phyloP scores from a whole-genome alignment of 2,888 invertebrate genomes.

The Portevinia maculata region DNA sequence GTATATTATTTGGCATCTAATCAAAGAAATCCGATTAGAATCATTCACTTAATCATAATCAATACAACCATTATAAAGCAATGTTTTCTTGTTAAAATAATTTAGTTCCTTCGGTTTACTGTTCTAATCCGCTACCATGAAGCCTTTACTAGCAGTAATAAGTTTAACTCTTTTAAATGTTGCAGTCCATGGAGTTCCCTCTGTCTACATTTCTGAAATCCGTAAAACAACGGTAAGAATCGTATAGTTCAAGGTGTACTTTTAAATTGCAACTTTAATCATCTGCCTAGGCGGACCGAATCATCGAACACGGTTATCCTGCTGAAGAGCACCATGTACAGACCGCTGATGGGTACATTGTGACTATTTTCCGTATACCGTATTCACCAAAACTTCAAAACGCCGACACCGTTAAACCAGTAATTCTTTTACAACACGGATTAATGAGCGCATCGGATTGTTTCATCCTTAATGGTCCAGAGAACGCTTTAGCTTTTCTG shows the following conservation, averaged over 20 bases:
- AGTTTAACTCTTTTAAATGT: neutral
- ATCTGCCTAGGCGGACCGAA: slow-evolving; percentile 77
- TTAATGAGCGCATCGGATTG: slow-evolving; percentile 87
- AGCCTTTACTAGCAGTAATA: slow-evolving; percentile 7
- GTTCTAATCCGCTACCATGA: slow-evolving; percentile 15
- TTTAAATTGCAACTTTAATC: neutral
- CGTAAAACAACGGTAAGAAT: slow-evolving; percentile 45
- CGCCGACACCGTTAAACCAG: slow-evolving; percentile 83
- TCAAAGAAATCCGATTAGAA: slow-evolving; percentile 1
- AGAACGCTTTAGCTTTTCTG: slow-evolving; percentile 84
- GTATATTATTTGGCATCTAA: slow-evolving; percentile 12
- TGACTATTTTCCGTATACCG: slow-evolving; percentile 92
- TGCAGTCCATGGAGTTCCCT: slow-evolving; percentile 17
- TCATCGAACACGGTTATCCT: slow-evolving; percentile 83
- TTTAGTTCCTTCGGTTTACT: slow-evolving; percentile 10
- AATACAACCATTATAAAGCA: slow-evolving; percentile 17
- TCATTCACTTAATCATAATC: neutral
- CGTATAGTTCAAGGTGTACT: neutral
- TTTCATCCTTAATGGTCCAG: slow-evolving; percentile 88
- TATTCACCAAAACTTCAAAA: slow-evolving; percentile 81
- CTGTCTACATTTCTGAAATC: slow-evolving; percentile 29
- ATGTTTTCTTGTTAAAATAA: neutral
- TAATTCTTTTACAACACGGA: slow-evolving; percentile 91
- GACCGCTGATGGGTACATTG: slow-evolving; percentile 92
- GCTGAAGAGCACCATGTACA: slow-evolving; percentile 88